Evolutionary conservation across 2,888 invertebrate genomes (phyloP).

Genomic region (Onchidella celtica): DNA sequence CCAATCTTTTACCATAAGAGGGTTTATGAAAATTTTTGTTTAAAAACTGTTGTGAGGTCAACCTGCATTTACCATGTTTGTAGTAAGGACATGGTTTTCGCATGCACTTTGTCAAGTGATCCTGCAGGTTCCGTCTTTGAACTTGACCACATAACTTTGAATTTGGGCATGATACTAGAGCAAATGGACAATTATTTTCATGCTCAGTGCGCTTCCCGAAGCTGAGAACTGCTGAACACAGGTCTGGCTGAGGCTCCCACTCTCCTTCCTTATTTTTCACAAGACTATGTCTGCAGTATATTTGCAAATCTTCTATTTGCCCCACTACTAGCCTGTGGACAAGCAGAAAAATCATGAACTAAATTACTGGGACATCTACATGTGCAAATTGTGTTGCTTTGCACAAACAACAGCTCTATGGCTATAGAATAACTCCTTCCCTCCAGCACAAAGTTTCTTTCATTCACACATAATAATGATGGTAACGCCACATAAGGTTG

Average conservation of each 20-base stretch:
- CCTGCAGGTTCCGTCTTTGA: constrained; percentile 61
- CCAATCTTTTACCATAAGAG: no score
- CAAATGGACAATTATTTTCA: constrained; percentile 67
- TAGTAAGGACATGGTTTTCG: background rate
- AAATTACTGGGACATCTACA: background rate
- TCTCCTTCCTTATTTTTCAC: constrained; percentile 57
- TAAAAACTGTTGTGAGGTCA: no score
- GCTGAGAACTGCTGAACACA: constrained; percentile 64
- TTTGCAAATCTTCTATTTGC: constrained; percentile 72
- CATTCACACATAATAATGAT: no score
- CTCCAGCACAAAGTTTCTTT: no score
- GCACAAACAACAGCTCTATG: no score
- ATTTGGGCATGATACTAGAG: constrained; percentile 64
- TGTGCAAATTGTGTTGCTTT: no score
- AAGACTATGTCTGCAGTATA: constrained; percentile 69
- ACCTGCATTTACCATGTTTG: constrained; percentile 12
- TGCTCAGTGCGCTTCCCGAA: constrained; percentile 66
- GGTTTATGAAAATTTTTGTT: no score
- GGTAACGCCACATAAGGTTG: no score
- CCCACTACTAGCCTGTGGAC: constrained; percentile 68
- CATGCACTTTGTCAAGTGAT: constrained; percentile 64
- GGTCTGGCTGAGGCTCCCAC: constrained; percentile 61
- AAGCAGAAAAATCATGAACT: background rate
- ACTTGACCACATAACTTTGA: constrained; percentile 62
- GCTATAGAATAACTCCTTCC: no score